Conservation (phyloP, 2,113 vertebrate genomes). For the Marmota flaviventris region DNA sequence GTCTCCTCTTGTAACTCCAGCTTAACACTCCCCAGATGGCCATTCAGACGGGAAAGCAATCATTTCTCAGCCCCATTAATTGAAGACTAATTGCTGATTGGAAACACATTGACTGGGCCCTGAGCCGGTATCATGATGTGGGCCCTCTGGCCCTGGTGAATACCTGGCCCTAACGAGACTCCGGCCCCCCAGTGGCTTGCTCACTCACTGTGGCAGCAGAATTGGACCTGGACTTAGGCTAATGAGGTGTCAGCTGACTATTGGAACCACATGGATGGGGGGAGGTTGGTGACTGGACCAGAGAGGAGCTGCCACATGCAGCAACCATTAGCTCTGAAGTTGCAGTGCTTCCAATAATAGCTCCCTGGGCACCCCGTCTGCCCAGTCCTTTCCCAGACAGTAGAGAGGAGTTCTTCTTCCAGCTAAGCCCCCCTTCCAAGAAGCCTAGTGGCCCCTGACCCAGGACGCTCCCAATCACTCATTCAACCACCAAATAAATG, state of each 20-base stretch:
- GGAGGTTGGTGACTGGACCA: constrained; percentile 82
- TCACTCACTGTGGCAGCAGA: constrained; percentile 82
- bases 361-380: neutral
- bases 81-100: constrained; percentile 88
- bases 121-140: constrained; percentile 80
- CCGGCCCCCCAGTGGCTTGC: constrained; percentile 70
- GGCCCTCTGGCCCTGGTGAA: constrained; percentile 76
- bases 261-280: constrained; percentile 88
- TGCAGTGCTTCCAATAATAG: constrained; percentile 84
- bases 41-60: constrained; percentile 86
- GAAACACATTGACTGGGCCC: constrained; percentile 86
- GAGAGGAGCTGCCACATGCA: constrained; percentile 84
- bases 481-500: constrained; percentile 20
- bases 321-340: constrained; percentile 86
- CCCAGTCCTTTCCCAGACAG: neutral
- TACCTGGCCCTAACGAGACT: constrained; percentile 71
- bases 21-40: constrained; percentile 77
- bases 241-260: constrained; percentile 88
- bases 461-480: neutral
- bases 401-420: constrained; percentile 35
- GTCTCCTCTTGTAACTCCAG: constrained; percentile 79
- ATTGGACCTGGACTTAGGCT: constrained; percentile 81
- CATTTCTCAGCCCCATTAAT: constrained; percentile 86
- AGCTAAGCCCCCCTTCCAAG: neutral
- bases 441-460: constrained; percentile 15